Percentiles rank a stretch among this genome's conserved stretches.
Evolutionary conservation across 1,140 invertebrate species (phyloP).

Genomic region (Diploscapter pachys): DNA sequence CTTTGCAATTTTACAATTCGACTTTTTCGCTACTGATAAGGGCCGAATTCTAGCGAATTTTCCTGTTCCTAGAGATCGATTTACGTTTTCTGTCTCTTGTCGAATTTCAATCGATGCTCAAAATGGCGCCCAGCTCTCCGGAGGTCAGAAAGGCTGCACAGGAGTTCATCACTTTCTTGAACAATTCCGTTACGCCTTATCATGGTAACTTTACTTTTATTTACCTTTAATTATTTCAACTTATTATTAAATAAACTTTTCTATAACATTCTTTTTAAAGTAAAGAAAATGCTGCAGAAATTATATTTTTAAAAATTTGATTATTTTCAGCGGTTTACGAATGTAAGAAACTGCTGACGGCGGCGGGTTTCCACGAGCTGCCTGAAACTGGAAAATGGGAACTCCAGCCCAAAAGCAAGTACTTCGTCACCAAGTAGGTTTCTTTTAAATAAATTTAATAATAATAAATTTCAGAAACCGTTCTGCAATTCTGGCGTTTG

Average conservation of each 20-base stretch:
- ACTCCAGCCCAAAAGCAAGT: conserved; percentile 59
- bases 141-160: conserved; percentile 38
- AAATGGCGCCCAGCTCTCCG: too few relatives aligned
- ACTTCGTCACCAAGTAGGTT: conserved; percentile 40
- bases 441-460: conserved; percentile 1
- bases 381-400: conserved; percentile 60
- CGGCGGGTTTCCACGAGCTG: conserved; percentile 61
- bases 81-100: too few relatives aligned
- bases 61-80: too few relatives aligned
- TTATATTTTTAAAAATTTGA: conserved; percentile 4
- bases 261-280: background rate
- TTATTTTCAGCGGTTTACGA: conserved; percentile 60
- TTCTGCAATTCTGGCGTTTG: conserved; percentile 63
- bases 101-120: too few relatives aligned
- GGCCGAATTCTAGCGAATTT: too few relatives aligned
- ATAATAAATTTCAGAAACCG: conserved; percentile 59
- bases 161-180: conserved; percentile 40
- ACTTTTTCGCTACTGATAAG: too few relatives aligned
- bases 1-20: too few relatives aligned
- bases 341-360: conserved; percentile 53
- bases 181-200: conserved; percentile 40
- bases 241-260: background rate
- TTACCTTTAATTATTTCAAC: background rate
- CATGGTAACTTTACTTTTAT: conserved; percentile 36
- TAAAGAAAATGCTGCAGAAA: too few relatives aligned